A percentile compares a stretch with the other conserved stretches of the same genome.
Conservation (phyloP, 1,140 invertebrate species). For the Cotesia vestalis region DNA sequence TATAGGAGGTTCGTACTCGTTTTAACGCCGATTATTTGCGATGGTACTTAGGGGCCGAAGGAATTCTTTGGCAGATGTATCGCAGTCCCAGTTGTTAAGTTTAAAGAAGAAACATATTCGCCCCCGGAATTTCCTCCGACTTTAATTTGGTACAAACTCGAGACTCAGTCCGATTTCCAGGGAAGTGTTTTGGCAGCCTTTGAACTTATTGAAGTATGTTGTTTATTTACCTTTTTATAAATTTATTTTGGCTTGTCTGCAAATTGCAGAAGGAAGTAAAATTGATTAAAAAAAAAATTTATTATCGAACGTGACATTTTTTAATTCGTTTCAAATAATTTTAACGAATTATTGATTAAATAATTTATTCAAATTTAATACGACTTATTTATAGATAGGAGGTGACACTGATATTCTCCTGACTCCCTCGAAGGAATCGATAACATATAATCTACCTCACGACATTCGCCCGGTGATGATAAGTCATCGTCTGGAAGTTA, state of each 20-base stretch:
- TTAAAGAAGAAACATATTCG: conserved; percentile 60
- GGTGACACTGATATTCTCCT: conserved; percentile 47
- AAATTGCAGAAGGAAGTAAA: no score
- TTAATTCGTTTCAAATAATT: no score
- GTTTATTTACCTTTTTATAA: not conserved
- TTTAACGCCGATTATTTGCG: not conserved
- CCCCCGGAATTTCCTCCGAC: conserved; percentile 66
- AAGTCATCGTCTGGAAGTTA: conserved; percentile 66
- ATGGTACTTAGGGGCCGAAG: conserved; percentile 57
- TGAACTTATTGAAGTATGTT: conserved; percentile 67
- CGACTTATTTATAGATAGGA: conserved; percentile 43
- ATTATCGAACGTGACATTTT: no score
- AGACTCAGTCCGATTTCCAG: conserved; percentile 57
- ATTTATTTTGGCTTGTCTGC: not conserved
- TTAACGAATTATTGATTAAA: not conserved
- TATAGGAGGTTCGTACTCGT: not conserved
- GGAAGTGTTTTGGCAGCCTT: conserved; percentile 69
- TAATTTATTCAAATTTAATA: not conserved
- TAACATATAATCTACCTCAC: conserved; percentile 62
- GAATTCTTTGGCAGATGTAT: conserved; percentile 69
- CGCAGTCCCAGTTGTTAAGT: conserved; percentile 64
- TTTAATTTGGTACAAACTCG: conserved; percentile 67
- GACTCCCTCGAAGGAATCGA: conserved; percentile 46
- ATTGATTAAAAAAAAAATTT: no score
- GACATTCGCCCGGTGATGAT: conserved; percentile 64